Evolutionary conservation across 2,888 invertebrate species (phyloP).

Genomic region (Argyresthia goedartella): DNA sequence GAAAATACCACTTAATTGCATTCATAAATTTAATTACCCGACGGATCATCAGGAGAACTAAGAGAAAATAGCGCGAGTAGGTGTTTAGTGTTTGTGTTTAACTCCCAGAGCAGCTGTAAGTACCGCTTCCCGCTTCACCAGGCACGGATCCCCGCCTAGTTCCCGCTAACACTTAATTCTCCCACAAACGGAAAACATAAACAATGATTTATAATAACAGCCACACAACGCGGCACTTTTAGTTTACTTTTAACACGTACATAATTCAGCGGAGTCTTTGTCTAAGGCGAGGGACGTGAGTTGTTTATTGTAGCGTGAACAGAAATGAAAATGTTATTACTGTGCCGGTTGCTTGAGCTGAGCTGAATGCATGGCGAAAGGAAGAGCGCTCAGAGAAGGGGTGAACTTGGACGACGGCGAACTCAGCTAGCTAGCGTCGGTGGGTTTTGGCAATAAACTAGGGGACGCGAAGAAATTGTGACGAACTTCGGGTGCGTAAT

Average conservation of each 20-base stretch:
- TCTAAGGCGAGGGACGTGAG: slow-evolving; percentile 68
- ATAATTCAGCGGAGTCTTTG: slow-evolving; percentile 70
- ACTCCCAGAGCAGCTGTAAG: slow-evolving; percentile 18
- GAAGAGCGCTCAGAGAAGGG: background rate
- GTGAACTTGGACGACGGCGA: background rate
- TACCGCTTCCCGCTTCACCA: slow-evolving; percentile 36
- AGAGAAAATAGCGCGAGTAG: no score
- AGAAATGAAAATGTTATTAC: slow-evolving; percentile 70
- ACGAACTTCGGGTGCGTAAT: no score
- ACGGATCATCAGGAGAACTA: no score
- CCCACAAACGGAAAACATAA: slow-evolving; percentile 69
- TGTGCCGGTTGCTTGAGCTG: slow-evolving; percentile 2
- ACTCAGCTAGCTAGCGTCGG: background rate
- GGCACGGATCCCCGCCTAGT: slow-evolving; percentile 46
- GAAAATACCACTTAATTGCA: no score
- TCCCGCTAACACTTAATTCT: slow-evolving; percentile 63
- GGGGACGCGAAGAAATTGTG: no score
- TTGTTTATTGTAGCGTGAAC: slow-evolving; percentile 68
- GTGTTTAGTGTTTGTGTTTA: slow-evolving; percentile 5
- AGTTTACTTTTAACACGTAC: slow-evolving; percentile 71
- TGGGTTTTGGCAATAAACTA: no score
- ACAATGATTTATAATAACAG: slow-evolving; percentile 71
- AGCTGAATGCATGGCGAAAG: slow-evolving; percentile 5
- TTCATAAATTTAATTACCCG: no score
- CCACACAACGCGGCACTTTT: slow-evolving; percentile 67